A percentile compares a stretch with the other conserved stretches of the same genome.
phyloP scores from a whole-genome alignment of 2,797 vertebrate species.

The Trichosurus vulpecula region DNA sequence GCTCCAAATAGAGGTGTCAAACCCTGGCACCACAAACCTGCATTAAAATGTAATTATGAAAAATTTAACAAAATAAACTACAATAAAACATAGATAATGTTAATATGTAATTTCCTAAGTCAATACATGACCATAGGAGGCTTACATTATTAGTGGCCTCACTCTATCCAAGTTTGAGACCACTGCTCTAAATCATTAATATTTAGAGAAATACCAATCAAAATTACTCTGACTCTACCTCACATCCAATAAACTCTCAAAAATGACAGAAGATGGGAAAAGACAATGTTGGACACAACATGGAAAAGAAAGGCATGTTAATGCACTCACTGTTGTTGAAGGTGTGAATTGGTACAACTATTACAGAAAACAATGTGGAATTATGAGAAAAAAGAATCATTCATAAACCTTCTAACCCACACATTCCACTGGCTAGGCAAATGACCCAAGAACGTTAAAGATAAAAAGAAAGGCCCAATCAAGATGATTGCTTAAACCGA shows the following conservation, averaged over 20 bases:
- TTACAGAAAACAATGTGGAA: not conserved
- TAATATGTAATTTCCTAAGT: not conserved
- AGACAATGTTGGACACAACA: not conserved
- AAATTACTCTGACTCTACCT: not conserved
- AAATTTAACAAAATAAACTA: not conserved
- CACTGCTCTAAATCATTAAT: too few relatives aligned
- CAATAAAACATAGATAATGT: not conserved
- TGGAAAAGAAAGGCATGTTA: not conserved
- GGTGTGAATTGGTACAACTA: not conserved
- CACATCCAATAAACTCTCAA: not conserved
- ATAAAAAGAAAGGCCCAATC: not conserved
- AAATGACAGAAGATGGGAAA: not conserved
- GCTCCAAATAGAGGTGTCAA: not conserved
- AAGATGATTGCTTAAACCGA: not conserved
- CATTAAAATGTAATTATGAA: not conserved
- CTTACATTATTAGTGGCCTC: not conserved
- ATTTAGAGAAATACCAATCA: not conserved
- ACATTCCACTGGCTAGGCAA: not conserved
- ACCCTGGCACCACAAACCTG: not conserved
- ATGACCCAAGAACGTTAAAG: not conserved
- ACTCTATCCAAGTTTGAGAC: not conserved
- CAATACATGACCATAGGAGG: not conserved
- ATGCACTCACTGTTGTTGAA: not conserved
- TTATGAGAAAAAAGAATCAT: not conserved
- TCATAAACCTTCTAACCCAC: not conserved